Evolutionary conservation across 2,113 vertebrate genomes (phyloP), one percentile per base, ranked within the genome.

Genomic region (Felis catus): DNA sequence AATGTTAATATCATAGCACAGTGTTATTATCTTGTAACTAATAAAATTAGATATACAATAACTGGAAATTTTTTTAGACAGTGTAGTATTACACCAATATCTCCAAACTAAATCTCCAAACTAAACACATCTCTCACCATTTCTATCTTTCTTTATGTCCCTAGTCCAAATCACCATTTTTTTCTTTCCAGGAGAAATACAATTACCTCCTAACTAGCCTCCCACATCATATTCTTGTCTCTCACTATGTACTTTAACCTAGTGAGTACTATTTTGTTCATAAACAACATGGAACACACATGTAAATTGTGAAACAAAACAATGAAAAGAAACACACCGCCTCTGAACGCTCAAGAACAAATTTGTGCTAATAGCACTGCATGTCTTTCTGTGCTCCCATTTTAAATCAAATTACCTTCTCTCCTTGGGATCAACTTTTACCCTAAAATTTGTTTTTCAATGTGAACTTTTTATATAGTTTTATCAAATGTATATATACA

Each of bases 81-180:
- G 5, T 61, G 5, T 27, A 55, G 3, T 85, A 36, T 39, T 79
- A 45, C 18, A 74, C 2, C 5, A 58, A 0, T 66, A 73, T 18
- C 74, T 11, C 23, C 39, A 68, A 8, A 79, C 66, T 85, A 21
- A 53, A n/a, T 81, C 14, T 86, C 27, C 81, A 23, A 66, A 86
- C 7, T 25, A 68, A 80, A 48, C 18, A 74, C 2, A 45, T 1
- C 7, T 88, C 19, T 74, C 4, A 48, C 3, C 48, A 4, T 58
- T 41, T 61, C 36, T 25, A 8, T 29, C 27, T 92, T 66, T 39
- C n/a, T 9, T 79, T 79, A 61, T 6, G 5, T 90, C 21, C 33
- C 29, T 73, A 63, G 58, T 58, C 4, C 5, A 18, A 94, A 2
- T 9, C 1, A 66, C 0, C 0, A 51, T 21, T 27, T 1, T 48